phyloP scores from a whole-genome alignment of 2,113 vertebrate genomes.

The Gymnobelideus leadbeateri region DNA sequence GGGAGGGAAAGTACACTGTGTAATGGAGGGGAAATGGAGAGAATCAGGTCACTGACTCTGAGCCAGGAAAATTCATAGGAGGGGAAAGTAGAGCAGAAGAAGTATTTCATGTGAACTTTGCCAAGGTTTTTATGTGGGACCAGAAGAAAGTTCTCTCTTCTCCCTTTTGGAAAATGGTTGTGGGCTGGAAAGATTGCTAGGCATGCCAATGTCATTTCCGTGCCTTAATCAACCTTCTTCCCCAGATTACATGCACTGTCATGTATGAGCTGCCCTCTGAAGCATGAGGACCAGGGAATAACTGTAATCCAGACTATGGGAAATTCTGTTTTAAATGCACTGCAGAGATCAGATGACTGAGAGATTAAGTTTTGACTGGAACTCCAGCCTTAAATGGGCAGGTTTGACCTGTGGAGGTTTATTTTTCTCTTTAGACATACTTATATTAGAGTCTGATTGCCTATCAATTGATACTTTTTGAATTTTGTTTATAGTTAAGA shows the following conservation, averaged over 20 bases:
- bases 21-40: slow-evolving; percentile 72
- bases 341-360: slow-evolving; percentile 41
- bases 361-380: not conserved
- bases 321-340: slow-evolving; percentile 60
- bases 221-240: slow-evolving; percentile 75
- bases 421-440: not conserved
- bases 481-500: slow-evolving; percentile 59
- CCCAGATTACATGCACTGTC: slow-evolving; percentile 67
- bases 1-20: slow-evolving; percentile 77
- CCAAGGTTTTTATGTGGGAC: slow-evolving; percentile 77
- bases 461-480: slow-evolving; percentile 50
- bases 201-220: slow-evolving; percentile 77
- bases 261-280: slow-evolving; percentile 65
- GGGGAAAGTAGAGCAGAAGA: slow-evolving; percentile 83
- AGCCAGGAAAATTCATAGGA: slow-evolving; percentile 85
- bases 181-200: slow-evolving; percentile 75
- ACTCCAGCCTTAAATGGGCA: not conserved
- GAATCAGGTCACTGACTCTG: slow-evolving; percentile 84
- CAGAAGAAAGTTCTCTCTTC: slow-evolving; percentile 70
- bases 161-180: slow-evolving; percentile 70
- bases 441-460: slow-evolving; percentile 39
- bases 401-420: not conserved
- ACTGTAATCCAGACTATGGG: slow-evolving; percentile 72
- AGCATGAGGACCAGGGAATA: slow-evolving; percentile 60
- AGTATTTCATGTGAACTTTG: slow-evolving; percentile 82